Evolutionary conservation across 2,113 vertebrate species (phyloP), one percentile per base, ranked within the genome.

Genomic region (Jaculus jaculus): DNA sequence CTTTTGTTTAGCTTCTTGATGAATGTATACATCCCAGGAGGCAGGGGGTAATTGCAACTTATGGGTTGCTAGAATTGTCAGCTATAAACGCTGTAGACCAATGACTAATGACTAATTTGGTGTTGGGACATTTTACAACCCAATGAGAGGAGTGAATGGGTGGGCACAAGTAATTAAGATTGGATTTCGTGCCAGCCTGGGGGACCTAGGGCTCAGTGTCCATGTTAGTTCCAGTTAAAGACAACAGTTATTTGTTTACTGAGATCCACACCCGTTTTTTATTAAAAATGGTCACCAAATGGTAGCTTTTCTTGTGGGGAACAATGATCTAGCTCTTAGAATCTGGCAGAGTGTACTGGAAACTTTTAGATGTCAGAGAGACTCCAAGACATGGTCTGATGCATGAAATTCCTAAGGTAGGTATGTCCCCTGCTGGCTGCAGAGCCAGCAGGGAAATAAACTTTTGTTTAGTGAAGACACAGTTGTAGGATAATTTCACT

Each of bases 261-360:
- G 28, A 95, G 78, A 61, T 93, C 16, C 47, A 72, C 82, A 92
- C 61, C 66, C 94, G 75, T 89, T 84, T 96, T 58, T 89, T 94
- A 82, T 89, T 92, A 42, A 92, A 94, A 94, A 51, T 89, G 77
- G 80, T 51, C 47, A 82, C 15, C 74, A 77, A 84, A 61, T 51
- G 75, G 68, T 81, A 73, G 26, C 17, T 75, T 81, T 93, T 58
- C 23, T 32, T 58, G 26, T 89, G 51, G 63, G 37, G 51, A 75
- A 82, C 72, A 73, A 94, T 77, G 73, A 92, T n/a, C 23, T 37
- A 84, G 47, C 32, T 93, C 26, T 61, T 80, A 4, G 58, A 89
- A n/a, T 91, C 66, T 86, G 84, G 66, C 34, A 39, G 18, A 34
- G 47, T 61, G 47, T 69, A 37, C 65, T n/a, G 34, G 65, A 66